A percentile compares a stretch with the other conserved stretches of the same genome.
Evolutionary conservation across 2,888 invertebrate genomes (phyloP).

Genomic region (Bibio marci): DNA sequence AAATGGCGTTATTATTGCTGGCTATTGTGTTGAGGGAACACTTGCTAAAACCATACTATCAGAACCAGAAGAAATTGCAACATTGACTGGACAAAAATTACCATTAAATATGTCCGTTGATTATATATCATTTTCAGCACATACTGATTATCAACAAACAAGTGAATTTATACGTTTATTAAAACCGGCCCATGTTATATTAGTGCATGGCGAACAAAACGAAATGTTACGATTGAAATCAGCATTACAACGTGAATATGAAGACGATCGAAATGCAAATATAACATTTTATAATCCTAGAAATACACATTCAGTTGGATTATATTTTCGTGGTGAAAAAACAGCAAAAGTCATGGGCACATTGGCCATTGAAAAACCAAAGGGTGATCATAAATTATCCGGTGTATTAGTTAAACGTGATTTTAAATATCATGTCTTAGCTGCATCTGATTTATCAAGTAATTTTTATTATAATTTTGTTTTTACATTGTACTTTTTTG

Average conservation of each 20-base stretch:
- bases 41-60: constrained; percentile 85
- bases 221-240: constrained; percentile 95
- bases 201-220: constrained; percentile 97
- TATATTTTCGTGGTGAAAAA: constrained; percentile 94
- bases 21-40: constrained; percentile 85
- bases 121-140: constrained; percentile 98
- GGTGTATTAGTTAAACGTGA: constrained; percentile 93
- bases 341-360: constrained; percentile 96
- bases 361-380: constrained; percentile 68
- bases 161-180: constrained; percentile 90
- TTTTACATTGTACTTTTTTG: not conserved
- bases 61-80: constrained; percentile 93
- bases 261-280: constrained; percentile 62
- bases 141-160: constrained; percentile 96
- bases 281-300: constrained; percentile 88
- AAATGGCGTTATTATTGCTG: constrained; percentile 97
- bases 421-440: constrained; percentile 92
- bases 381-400: constrained; percentile 60
- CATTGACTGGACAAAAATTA: constrained; percentile 89
- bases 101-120: constrained; percentile 95
- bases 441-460: constrained; percentile 81
- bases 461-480: constrained; percentile 18
- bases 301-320: constrained; percentile 83
- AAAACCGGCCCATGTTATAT: constrained; percentile 87
- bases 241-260: constrained; percentile 85